phyloP scores from a whole-genome alignment of 2,113 vertebrate species.

The Centrocercus urophasianus region DNA sequence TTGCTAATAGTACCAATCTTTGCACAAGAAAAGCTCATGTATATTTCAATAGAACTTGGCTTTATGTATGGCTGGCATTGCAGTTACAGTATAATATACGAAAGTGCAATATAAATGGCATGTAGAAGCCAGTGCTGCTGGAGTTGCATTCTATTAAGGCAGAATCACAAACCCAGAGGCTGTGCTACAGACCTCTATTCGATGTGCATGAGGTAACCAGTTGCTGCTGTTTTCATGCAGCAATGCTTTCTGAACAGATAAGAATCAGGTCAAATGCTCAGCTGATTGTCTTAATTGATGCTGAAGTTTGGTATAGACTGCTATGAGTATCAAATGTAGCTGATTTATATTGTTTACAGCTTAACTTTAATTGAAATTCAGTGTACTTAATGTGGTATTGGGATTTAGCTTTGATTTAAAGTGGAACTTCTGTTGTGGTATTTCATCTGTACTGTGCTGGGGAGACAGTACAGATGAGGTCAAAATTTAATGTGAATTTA shows the following conservation, averaged over 20 bases:
- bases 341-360: neutral
- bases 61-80: neutral
- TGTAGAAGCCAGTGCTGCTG: neutral
- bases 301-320: neutral
- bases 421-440: neutral
- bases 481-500: neutral
- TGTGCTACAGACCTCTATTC: neutral
- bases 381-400: neutral
- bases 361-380: neutral
- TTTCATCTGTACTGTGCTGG: neutral
- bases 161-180: neutral
- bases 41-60: neutral
- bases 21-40: neutral
- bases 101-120: neutral
- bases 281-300: neutral
- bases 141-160: neutral
- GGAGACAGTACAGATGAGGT: neutral
- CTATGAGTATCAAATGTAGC: neutral
- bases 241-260: neutral
- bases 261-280: neutral
- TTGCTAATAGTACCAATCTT: neutral
- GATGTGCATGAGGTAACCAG: neutral
- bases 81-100: neutral
- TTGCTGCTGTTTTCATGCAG: neutral
- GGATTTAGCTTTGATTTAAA: neutral